These are phyloP conservation scores for Amphipyra berbera DNA, from an alignment of 2,888 invertebrate species.

Conservation along the genomic window DNA sequence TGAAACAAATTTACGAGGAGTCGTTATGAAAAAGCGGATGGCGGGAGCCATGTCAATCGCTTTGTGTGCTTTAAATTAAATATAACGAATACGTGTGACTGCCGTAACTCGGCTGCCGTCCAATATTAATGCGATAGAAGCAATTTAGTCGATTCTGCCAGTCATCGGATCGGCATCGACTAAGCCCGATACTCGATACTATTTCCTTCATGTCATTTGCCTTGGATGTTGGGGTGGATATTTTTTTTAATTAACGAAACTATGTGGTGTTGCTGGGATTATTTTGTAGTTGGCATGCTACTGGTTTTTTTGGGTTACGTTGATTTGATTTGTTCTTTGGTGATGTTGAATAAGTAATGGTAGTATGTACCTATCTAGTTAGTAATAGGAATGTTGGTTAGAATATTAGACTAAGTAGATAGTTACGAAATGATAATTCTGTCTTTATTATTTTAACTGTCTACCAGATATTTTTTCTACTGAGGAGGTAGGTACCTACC, in stretches of 20 bases:
- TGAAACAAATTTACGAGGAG: conserved; percentile 75
- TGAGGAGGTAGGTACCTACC: no score
- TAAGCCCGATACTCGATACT: conserved; percentile 63
- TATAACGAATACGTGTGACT: conserved; percentile 80
- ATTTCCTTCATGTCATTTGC: conserved; percentile 72
- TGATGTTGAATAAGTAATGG: conserved; percentile 14
- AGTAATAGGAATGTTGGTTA: neutral
- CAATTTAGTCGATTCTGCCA: conserved; percentile 83
- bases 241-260: conserved; percentile 69
- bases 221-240: conserved; percentile 63
- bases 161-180: conserved; percentile 77
- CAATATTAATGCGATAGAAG: conserved; percentile 82
- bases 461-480: no score
- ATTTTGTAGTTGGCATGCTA: conserved; percentile 50
- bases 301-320: conserved; percentile 37
- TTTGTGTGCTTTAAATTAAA: conserved; percentile 88
- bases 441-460: no score
- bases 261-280: conserved; percentile 53
- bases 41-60: conserved; percentile 84
- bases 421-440: no score
- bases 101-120: conserved; percentile 69
- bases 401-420: no score
- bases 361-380: no score
- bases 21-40: conserved; percentile 79
- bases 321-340: conserved; percentile 45